Evolutionary conservation across 2,113 vertebrate genomes (phyloP), one percentile per base, ranked within the genome.

Genomic region (Corythaixoides concolor): DNA sequence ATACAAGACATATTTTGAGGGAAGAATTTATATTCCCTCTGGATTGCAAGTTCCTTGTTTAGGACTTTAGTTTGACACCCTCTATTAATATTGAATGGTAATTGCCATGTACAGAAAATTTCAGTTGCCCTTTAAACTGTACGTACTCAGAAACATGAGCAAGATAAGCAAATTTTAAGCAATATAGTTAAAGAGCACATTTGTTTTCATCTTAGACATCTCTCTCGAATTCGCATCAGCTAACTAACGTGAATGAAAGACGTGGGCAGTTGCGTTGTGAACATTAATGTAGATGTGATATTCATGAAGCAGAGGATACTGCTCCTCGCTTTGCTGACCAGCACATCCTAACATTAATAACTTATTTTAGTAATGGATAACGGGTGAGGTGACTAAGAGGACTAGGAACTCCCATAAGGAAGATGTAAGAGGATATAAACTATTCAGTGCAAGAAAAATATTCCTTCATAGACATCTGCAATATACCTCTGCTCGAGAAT

Each of bases 111-210:
- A 76, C 59, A 84, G 58, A 87, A 72, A 87, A 73, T 62, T 91
- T 50, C 72, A 21, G 62, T 50, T 86, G 73, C 64, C 85, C 91
- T 96, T 97, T 95, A 63, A 76, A 87, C 37, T 85, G 4, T 43
- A 76, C 32, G 19, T 52, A 39, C 73, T 90, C 24, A 63, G 82
- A 69, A 96, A 70, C n/a, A 27, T 32, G 68, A 84, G 76, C 62
- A 92, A 91, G 73, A 95, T 30, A 95, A 90, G 84, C 67, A 86
- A 70, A 79, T 81, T 91, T 88, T 89, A 95, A 95, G 85, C 64
- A 74, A 56, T 27, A 15, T 35, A 37, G 77, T 86, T 83, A 87
- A 85, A 94, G 67, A 89, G 47, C 80, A 45, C 68, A 89, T 93
- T 95, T 93, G 72, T 88, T 96, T 95, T 45, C 47, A 67, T 90